Percentiles rank a stretch among this genome's conserved stretches.
phyloP scores from a whole-genome alignment of 2,888 invertebrate genomes.

The Agrotis puta region DNA sequence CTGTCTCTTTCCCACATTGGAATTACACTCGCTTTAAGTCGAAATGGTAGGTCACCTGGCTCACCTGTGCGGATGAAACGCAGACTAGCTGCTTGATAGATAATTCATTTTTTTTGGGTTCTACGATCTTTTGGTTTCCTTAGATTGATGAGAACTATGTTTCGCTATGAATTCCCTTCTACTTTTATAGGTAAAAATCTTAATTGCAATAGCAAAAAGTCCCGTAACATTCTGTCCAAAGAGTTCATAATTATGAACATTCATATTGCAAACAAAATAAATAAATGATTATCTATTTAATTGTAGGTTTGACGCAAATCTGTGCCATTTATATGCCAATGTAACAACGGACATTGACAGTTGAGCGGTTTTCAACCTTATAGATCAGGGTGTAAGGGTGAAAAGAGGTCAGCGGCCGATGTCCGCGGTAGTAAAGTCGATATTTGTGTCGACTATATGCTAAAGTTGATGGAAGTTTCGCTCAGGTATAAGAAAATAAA shows the following conservation, averaged over 20 bases:
- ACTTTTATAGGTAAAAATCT: constrained; percentile 11
- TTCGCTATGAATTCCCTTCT: constrained; percentile 7
- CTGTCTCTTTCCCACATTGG: too few relatives aligned
- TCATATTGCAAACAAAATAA: constrained; percentile 21
- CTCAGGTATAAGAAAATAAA: constrained; percentile 28
- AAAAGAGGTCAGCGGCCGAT: too few relatives aligned
- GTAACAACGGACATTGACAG: background rate
- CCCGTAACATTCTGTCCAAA: constrained; percentile 61
- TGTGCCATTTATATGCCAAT: constrained; percentile 61
- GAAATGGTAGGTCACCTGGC: too few relatives aligned
- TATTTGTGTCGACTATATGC: constrained; percentile 17
- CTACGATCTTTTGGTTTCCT: background rate
- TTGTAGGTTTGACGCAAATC: constrained; percentile 21
- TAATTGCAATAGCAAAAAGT: constrained; percentile 32
- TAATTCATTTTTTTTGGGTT: background rate
- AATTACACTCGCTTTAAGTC: too few relatives aligned
- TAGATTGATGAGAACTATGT: background rate
- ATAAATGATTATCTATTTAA: constrained; percentile 12
- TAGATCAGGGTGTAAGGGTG: too few relatives aligned
- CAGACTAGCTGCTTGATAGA: too few relatives aligned
- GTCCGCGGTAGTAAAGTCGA: background rate
- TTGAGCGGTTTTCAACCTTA: too few relatives aligned
- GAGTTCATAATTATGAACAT: constrained; percentile 39
- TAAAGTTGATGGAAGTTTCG: constrained; percentile 45
- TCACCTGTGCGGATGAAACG: too few relatives aligned